Evolutionary conservation across 2,113 vertebrate species (phyloP).

Genomic region (Condylura cristata): DNA sequence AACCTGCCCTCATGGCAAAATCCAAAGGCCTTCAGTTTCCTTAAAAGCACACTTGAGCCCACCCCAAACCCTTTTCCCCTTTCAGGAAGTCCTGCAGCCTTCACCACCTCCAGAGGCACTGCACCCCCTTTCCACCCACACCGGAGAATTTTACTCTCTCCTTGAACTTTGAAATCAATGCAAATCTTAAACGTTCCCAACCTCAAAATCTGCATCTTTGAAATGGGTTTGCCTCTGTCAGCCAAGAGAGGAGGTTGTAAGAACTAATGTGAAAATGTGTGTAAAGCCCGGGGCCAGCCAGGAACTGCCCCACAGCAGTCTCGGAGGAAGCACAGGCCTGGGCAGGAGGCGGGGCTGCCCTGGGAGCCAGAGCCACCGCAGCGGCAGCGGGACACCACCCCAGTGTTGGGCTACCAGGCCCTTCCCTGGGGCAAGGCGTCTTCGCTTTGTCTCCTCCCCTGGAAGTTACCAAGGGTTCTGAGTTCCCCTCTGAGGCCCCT

Average conservation of each 20-base stretch:
- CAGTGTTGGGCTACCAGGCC: background rate
- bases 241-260: background rate
- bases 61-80: too few species aligned
- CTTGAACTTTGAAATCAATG: background rate
- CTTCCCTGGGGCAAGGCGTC: rapidly evolving
- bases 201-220: background rate
- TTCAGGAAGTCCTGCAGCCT: rapidly evolving
- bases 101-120: background rate
- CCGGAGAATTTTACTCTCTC: background rate
- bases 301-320: rapidly evolving
- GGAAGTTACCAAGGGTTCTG: background rate
- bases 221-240: background rate
- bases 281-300: background rate
- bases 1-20: background rate
- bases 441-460: background rate
- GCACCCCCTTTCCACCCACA: background rate
- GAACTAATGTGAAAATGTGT: background rate
- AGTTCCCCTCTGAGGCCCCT: background rate
- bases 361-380: background rate
- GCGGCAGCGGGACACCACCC: background rate
- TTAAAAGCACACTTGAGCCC: background rate
- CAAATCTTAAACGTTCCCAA: background rate
- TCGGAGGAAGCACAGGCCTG: background rate
- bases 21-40: background rate
- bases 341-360: background rate